These are phyloP conservation scores for Enteromius unitaeniatus DNA, from an alignment of 2,797 vertebrate genomes.

Conservation along the genomic window DNA sequence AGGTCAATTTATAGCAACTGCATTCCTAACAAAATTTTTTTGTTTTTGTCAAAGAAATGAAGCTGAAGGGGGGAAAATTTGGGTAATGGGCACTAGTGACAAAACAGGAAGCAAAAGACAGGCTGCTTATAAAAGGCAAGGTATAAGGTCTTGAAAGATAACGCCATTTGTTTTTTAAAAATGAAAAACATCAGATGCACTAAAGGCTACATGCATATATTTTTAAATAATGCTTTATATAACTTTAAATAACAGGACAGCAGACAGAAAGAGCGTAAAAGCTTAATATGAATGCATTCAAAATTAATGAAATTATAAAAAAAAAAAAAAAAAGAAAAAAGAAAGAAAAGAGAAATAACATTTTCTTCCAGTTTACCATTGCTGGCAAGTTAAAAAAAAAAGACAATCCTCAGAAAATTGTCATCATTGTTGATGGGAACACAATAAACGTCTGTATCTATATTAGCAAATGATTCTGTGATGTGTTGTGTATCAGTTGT, in stretches of 20 bases:
- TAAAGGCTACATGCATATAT: background rate
- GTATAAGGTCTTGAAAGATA: background rate
- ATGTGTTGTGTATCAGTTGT: background rate
- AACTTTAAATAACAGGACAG: background rate
- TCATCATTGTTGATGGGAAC: slow-evolving; percentile 77
- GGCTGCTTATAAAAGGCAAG: background rate
- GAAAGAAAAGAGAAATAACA: background rate
- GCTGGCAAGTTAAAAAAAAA: slow-evolving; percentile 86
- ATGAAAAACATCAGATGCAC: background rate
- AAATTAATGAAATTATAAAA: slow-evolving; percentile 13
- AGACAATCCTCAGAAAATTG: slow-evolving; percentile 25
- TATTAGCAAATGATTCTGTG: slow-evolving; percentile 1
- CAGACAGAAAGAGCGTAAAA: background rate
- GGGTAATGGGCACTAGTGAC: background rate
- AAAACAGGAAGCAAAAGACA: slow-evolving; percentile 21
- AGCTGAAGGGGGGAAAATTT: background rate
- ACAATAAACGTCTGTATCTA: background rate
- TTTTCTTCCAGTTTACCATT: slow-evolving; percentile 74
- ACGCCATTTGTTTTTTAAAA: background rate
- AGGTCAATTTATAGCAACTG: background rate
- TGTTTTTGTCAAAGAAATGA: background rate
- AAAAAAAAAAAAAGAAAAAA: background rate
- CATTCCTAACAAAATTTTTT: background rate
- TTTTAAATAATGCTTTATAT: too few relatives aligned
- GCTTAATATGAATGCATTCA: background rate